Conservation (phyloP, 1,140 invertebrate species). For the Drosophila quadrilineata region DNA sequence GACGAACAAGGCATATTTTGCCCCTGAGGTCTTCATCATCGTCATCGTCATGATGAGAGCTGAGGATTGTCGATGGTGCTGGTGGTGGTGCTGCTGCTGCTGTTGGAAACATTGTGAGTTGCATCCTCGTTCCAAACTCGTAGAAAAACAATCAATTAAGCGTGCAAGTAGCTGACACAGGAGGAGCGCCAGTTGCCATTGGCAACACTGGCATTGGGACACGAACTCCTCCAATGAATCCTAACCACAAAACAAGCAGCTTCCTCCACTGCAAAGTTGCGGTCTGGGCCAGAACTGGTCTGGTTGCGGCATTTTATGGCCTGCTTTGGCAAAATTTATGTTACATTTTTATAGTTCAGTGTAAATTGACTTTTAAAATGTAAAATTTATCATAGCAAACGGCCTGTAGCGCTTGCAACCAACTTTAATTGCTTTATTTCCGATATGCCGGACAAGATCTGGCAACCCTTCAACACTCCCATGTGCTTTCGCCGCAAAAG, state of each 20-base stretch:
- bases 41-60: conserved; percentile 6
- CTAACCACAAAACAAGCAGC: background rate
- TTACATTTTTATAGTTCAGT: conserved; percentile 80
- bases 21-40: conserved; percentile 76
- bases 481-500: conserved; percentile 8
- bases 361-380: conserved; percentile 80
- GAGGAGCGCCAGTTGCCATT: conserved; percentile 62
- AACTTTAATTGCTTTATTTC: conserved; percentile 54
- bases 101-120: conserved; percentile 26
- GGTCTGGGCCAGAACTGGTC: too few relatives aligned
- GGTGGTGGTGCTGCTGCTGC: background rate
- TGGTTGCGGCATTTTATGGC: conserved; percentile 72
- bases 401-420: conserved; percentile 20
- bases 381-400: conserved; percentile 75
- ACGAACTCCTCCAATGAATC: conserved; percentile 45
- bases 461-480: conserved; percentile 43
- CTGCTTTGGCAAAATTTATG: conserved; percentile 76
- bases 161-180: conserved; percentile 67
- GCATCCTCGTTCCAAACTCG: conserved; percentile 48
- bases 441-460: conserved; percentile 25
- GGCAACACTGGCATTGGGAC: conserved; percentile 48
- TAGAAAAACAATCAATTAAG: conserved; percentile 80
- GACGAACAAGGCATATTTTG: conserved; percentile 52
- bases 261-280: background rate
- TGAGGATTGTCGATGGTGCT: too few relatives aligned